Conservation (phyloP, 2,113 vertebrate species). For the Boulengeromyrus knoepffleri region DNA sequence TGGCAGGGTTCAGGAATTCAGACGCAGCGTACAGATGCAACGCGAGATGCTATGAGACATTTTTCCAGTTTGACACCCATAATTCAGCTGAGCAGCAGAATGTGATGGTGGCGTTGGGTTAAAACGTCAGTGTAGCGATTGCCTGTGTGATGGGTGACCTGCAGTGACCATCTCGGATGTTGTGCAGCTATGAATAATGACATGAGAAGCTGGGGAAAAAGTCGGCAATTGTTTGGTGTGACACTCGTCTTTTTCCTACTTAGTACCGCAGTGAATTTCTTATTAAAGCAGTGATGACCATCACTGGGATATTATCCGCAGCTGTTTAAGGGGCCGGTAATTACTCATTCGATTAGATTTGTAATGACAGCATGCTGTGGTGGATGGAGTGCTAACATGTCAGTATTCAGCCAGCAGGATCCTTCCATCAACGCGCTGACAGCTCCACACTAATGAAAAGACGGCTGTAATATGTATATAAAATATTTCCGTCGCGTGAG, state of each 20-base stretch:
- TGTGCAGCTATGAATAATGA: background rate
- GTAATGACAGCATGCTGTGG: background rate
- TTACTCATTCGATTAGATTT: background rate
- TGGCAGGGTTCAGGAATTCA: background rate
- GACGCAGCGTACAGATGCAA: background rate
- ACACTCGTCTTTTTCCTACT: background rate
- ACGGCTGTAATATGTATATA: background rate
- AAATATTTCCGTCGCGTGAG: background rate
- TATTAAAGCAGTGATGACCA: background rate
- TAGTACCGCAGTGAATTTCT: background rate
- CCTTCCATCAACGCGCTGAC: background rate
- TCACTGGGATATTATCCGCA: background rate
- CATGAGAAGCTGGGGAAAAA: background rate
- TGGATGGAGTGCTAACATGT: background rate
- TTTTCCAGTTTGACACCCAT: background rate
- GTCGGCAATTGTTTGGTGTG: background rate
- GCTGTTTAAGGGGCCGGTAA: background rate
- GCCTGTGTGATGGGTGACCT: background rate
- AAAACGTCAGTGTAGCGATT: background rate
- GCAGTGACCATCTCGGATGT: background rate
- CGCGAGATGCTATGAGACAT: background rate
- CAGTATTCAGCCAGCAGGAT: background rate
- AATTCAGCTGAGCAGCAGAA: background rate
- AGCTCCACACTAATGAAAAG: slow-evolving; percentile 5
- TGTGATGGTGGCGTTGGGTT: background rate